phyloP scores from a whole-genome alignment of 2,113 vertebrate species.

The Jaculus jaculus region DNA sequence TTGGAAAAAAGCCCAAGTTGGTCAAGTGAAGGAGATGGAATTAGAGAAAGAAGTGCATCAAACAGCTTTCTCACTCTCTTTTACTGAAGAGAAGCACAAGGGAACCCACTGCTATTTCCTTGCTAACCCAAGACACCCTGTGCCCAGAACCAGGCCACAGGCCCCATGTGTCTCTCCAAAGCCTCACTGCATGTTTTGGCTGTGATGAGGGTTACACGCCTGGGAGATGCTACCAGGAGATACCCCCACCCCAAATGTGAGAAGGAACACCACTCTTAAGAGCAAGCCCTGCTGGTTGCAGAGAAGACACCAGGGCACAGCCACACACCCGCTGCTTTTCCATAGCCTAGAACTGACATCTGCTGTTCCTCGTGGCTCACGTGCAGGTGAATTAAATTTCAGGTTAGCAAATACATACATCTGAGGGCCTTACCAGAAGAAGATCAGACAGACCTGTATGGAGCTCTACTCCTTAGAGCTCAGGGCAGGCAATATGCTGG shows the following conservation, averaged over 20 bases:
- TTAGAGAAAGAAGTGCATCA: background rate
- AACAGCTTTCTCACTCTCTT: background rate
- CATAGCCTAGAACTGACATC: background rate
- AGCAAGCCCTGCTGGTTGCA: background rate
- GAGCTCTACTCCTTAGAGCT: background rate
- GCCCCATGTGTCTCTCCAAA: background rate
- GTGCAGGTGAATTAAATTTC: background rate
- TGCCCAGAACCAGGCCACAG: background rate
- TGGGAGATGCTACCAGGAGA: background rate
- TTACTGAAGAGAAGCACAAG: background rate
- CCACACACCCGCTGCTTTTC: background rate
- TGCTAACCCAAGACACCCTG: no score
- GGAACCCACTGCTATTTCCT: no score
- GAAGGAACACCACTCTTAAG: background rate
- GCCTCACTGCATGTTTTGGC: no score
- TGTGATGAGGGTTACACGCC: background rate
- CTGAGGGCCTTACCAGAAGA: background rate
- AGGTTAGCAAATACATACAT: accelerated
- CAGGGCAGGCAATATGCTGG: background rate
- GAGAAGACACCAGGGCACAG: background rate
- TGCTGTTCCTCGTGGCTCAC: no score
- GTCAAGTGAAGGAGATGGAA: background rate
- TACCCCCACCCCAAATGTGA: accelerated
- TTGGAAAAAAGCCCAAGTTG: background rate
- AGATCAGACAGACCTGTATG: accelerated